Evolutionary conservation across 2,888 invertebrate genomes (phyloP), one percentile per base, ranked within the genome.

Genomic region (Caenorhabditis wallacei): DNA sequence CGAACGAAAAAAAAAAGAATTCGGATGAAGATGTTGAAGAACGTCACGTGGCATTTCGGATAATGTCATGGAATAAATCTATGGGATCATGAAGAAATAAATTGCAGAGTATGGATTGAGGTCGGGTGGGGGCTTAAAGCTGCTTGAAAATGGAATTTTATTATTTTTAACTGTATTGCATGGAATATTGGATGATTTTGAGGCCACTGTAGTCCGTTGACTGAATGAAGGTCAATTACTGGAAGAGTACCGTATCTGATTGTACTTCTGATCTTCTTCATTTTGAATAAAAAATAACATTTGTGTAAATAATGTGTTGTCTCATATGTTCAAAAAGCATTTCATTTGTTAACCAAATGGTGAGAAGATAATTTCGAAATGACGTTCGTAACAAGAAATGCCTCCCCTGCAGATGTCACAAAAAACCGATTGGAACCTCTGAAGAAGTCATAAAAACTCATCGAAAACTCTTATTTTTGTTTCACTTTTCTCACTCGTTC

Each of bases 381-480:
- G 56, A 26, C 24, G 40, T 56, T 43, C n/a, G 56, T 40, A 43
- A 56, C 43, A 69, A 40, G 57, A 57, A 46, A 22, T 20, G 30
- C 46, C 46, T 57, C 57, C 40, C 56, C 46, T n/a, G 72, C 72
- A 74, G 72, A 74, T 74, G 72, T 74, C 63, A 74, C 72, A 74
- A 74, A n/a, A 51, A 74, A 51, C 35, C 63, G 54, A 74, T 63
- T 74, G 72, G 71, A 61, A 71, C 71, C 30, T 61, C 51, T 43
- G 54, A 63, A 74, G 54, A 74, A 37, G 54, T 74, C 72, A 74
- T 74, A 74, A 74, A 72, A 64, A 37, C 53, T 59, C 63, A 61
- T 61, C 24, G 72, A 66, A 53, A 35, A n/a, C 26, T 35, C 66
- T 18, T 30, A n/a, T n/a, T 2, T 51, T 24, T 59, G 59, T 40